phyloP scores from a whole-genome alignment of 2,797 vertebrate genomes.

The Limosa lapponica region DNA sequence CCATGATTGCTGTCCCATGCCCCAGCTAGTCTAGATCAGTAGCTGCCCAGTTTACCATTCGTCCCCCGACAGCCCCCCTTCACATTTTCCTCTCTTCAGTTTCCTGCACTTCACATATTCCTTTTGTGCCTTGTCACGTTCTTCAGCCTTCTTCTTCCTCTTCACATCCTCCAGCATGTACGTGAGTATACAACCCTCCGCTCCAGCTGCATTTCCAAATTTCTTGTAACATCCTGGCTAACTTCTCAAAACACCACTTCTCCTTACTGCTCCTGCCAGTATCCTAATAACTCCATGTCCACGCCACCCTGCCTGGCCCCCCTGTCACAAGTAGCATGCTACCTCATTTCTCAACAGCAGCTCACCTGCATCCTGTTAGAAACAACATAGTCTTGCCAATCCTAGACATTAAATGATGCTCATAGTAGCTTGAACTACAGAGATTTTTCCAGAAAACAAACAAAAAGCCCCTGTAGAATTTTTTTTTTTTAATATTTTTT shows the following conservation, averaged over 20 bases:
- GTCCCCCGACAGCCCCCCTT: not conserved
- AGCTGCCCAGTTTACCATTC: not conserved
- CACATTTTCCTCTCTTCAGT: not conserved
- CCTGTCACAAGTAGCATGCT: not conserved
- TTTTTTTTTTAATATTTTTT: not conserved
- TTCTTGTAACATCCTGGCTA: not conserved
- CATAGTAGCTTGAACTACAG: not conserved
- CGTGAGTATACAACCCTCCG: accelerated
- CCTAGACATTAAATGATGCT: not conserved
- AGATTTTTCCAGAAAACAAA: slow-evolving; percentile 7
- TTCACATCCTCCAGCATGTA: not conserved
- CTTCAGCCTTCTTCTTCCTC: not conserved
- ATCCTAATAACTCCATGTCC: not conserved
- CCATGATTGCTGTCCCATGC: not conserved
- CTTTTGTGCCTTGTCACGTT: not conserved
- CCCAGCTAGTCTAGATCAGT: not conserved
- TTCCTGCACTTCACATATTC: not conserved
- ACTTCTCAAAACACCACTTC: not conserved
- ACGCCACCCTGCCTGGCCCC: not conserved
- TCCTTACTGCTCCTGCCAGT: not conserved
- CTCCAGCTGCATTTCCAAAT: not conserved
- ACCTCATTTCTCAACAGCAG: not conserved
- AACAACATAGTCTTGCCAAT: not conserved
- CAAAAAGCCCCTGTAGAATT: not conserved
- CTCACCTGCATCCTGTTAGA: not conserved